phyloP scores from a whole-genome alignment of 2,113 vertebrate species.

The Chionomys nivalis region DNA sequence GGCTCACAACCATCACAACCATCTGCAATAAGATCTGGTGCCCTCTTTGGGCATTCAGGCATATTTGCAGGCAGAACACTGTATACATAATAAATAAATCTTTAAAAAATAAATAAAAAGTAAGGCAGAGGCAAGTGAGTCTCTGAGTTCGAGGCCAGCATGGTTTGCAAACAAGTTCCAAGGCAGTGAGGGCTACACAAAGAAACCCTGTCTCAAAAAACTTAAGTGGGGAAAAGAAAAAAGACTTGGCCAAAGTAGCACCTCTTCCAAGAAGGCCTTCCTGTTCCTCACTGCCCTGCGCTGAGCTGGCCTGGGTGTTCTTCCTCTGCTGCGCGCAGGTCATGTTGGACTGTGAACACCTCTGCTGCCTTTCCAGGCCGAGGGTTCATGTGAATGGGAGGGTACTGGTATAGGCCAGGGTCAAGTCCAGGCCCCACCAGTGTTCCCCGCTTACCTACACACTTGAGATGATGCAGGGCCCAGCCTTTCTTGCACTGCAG shows the following conservation, averaged over 20 bases:
- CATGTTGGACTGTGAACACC: not conserved
- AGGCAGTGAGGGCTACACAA: not conserved
- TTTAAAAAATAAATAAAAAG: too few species aligned
- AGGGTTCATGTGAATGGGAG: not conserved
- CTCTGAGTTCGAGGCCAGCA: not conserved
- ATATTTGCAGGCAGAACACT: too few species aligned
- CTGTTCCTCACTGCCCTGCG: not conserved
- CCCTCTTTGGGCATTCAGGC: too few species aligned
- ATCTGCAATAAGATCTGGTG: too few species aligned
- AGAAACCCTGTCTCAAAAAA: not conserved
- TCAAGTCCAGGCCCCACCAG: not conserved
- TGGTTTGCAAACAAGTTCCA: not conserved
- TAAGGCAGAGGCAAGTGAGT: not conserved
- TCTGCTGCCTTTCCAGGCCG: not conserved
- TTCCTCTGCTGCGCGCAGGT: not conserved
- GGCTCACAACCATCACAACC: too few species aligned
- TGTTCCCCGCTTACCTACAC: constrained; percentile 91
- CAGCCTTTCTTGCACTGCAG: constrained; percentile 95
- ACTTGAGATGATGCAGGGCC: constrained; percentile 95
- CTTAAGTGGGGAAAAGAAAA: not conserved
- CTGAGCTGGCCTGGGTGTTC: not conserved
- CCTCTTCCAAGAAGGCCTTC: constrained; percentile 2
- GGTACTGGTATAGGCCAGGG: not conserved
- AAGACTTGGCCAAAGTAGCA: not conserved
- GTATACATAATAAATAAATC: too few species aligned